Evolutionary conservation across 2,888 invertebrate genomes (phyloP).

Genomic region (Aethes cnicana): DNA sequence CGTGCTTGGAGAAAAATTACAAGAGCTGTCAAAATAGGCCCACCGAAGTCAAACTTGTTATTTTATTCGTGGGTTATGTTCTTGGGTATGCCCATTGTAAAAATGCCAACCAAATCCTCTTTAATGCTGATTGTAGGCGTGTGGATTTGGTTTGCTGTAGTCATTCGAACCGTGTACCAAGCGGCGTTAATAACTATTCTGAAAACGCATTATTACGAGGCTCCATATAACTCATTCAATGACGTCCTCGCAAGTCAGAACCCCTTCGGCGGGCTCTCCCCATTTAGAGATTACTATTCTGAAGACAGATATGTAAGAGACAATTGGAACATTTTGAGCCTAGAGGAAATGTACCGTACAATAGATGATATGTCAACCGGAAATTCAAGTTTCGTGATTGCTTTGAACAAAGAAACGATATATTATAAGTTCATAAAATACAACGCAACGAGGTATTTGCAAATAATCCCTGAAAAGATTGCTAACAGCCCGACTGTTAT

Average conservation of each 20-base stretch:
- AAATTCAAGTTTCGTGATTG: constrained; percentile 51
- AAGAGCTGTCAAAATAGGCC: constrained; percentile 40
- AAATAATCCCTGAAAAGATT: constrained; percentile 58
- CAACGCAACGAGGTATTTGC: constrained; percentile 46
- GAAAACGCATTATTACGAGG: constrained; percentile 45
- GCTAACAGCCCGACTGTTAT: constrained; percentile 57
- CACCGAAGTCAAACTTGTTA: constrained; percentile 48
- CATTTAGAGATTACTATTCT: constrained; percentile 51
- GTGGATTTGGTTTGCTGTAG: constrained; percentile 58
- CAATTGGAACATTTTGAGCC: constrained; percentile 46
- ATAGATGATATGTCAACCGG: constrained; percentile 48
- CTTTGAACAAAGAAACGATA: constrained; percentile 49
- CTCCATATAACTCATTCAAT: constrained; percentile 41
- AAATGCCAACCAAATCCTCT: constrained; percentile 43
- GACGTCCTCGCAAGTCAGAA: constrained; percentile 42
- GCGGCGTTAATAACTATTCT: constrained; percentile 51
- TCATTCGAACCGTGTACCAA: constrained; percentile 59
- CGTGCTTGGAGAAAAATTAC: constrained; percentile 41
- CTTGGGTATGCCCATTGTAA: constrained; percentile 51
- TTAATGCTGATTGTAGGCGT: constrained; percentile 45
- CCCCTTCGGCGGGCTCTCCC: constrained; percentile 49
- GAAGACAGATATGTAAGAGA: constrained; percentile 48
- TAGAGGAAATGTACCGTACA: constrained; percentile 34
- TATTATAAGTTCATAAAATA: constrained; percentile 44
- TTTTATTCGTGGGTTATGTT: constrained; percentile 58